Base-by-base conservation (phyloP, 2,888 invertebrate genomes). In the Bombyx huttoni region DNA sequence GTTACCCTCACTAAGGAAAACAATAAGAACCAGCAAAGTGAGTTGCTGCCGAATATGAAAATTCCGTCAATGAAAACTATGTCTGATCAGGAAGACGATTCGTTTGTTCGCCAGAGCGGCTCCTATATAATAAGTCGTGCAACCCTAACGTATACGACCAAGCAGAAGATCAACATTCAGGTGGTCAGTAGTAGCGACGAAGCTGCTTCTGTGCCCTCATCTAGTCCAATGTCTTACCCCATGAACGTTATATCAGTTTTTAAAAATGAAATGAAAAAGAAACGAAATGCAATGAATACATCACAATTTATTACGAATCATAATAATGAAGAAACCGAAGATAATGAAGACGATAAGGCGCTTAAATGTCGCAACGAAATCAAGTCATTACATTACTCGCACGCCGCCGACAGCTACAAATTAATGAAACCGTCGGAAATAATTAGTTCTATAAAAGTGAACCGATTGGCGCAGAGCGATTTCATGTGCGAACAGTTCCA, bases 391-490 rank as follows among this genome's bases (percentile, higher is more conserved):
- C 68, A 78, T 72, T 75, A 71, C 67, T 72, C 78, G 52, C 74
- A 73, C 55, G 62, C 65, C 55, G 65, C 69, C 59, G 72, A 76
- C 62, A 71, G 63, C 53, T 63, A 62, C 65, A 80, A 81, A 73
- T 78, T 87, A 72, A 73, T 81, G 57, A 88, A 87, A 64, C 88
- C 87, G 45, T 87, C 87, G 0, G 84, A 87, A 59, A 74, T 87
- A 70, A 87, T 88, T 67, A 81, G 78, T 61, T 73, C 80, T 73
- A 81, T 87, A 67, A 75, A 71, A 64, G 67, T 79, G 64, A 78
- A 77, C 65, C 75, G 68, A 50, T 60, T 83, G 57, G 68, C 83
- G 60, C 78, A 73, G 56, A 75, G 66, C 51, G 81, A 82, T 62
- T 79, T 71, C 61, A 74, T 83, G 45, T 77, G 79, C 59, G 84